Evolutionary conservation across 2,888 invertebrate species (phyloP), one percentile per base, ranked within the genome.

Genomic region (Drosophila kanekoi): DNA sequence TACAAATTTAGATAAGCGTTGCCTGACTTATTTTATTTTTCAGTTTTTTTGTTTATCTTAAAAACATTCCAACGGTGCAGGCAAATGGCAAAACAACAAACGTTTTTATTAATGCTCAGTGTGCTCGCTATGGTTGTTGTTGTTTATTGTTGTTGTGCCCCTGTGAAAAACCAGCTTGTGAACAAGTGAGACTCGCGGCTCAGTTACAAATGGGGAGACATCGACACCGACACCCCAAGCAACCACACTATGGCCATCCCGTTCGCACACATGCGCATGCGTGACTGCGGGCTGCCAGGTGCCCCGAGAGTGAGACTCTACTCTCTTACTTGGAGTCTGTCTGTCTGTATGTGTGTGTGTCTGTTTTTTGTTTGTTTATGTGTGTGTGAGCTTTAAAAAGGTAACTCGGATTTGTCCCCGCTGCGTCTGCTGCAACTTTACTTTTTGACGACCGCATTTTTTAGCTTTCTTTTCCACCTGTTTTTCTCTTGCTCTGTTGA

Each of bases 381-480:
- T 66, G 57, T 66, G 45, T 58, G 69, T 67, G 69, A 61, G 76
- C 58, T 80, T 87, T 76, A 52, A 84, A 89, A 84, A 84, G 87
- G 87, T 81, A 82, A 67, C 73, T 87, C 73, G 62, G 59, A 84
- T 79, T 87, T 87, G 87, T 84, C 84, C 87, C 89, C 89, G 72
- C 79, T 65, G 56, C 81, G 85, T 82, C 81, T 76, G 53, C 66
- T 86, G 82, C 88, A 84, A 82, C 84, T 85, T 87, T 75, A 70
- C 71, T 89, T 89, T 89, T 89, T 85, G 86, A 86, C 87, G 85
- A 86, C 85, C 85, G 85, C 85, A 86, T 86, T 86, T 85, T 83
- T 86, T 75, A 89, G 89, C 85, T 89, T 89, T 86, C 89, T 86
- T 86, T 86, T 86, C 89, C 85, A 89, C 85, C 85, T 86, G 85